phyloP scores from a whole-genome alignment of 2,797 vertebrate species.

The Rhinogobio ventralis region DNA sequence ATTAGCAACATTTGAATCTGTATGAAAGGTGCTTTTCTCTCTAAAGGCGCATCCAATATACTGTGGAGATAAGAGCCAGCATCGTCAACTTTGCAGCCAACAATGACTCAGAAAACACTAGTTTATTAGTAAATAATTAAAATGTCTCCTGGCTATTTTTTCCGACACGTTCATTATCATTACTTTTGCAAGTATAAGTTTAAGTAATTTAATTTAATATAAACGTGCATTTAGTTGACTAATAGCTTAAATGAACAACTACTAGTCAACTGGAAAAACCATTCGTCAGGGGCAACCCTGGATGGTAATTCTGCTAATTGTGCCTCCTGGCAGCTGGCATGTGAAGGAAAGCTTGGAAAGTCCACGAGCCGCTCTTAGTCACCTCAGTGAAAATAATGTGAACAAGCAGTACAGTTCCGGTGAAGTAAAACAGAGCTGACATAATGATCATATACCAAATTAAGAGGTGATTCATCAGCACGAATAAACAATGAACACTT shows the following conservation, averaged over 20 bases:
- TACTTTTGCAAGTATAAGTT: too few relatives aligned
- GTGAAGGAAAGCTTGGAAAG: conserved; percentile 18
- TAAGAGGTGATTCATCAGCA: conserved; percentile 41
- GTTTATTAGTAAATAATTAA: too few relatives aligned
- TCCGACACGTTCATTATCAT: too few relatives aligned
- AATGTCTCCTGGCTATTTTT: too few relatives aligned
- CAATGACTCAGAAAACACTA: too few relatives aligned
- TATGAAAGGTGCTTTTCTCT: too few relatives aligned
- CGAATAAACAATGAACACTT: conserved; percentile 14
- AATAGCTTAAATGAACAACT: background rate
- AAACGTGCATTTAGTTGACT: background rate
- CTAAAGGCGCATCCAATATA: too few relatives aligned
- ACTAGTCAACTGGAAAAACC: background rate
- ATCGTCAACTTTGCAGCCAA: too few relatives aligned
- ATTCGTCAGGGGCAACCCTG: background rate
- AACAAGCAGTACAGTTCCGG: conserved; percentile 9
- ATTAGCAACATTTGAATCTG: too few relatives aligned
- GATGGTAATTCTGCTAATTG: background rate
- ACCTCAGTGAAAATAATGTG: conserved; percentile 44
- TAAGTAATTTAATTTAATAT: too few relatives aligned
- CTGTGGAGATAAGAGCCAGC: too few relatives aligned
- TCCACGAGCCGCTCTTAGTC: conserved; percentile 24
- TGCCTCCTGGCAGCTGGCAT: conserved; percentile 5
- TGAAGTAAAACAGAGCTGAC: conserved; percentile 40
- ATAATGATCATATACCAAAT: conserved; percentile 38